Percentiles rank a stretch among this genome's conserved stretches.
phyloP scores from a whole-genome alignment of 2,113 vertebrate genomes.

The Bos indicus region DNA sequence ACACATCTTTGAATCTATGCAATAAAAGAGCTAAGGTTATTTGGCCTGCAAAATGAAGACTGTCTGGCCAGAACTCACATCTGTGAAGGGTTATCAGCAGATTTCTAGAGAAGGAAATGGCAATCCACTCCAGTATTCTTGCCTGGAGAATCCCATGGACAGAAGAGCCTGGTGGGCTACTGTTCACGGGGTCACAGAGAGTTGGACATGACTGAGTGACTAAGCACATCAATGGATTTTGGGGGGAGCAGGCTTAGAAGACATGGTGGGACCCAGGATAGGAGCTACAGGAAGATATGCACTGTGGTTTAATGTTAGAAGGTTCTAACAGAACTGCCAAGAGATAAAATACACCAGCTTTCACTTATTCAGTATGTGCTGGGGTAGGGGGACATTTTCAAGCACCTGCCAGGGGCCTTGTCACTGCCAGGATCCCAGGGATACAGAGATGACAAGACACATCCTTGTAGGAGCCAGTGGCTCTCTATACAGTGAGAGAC shows the following conservation, averaged over 20 bases:
- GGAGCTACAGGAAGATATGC: background rate
- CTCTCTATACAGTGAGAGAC: too few species aligned
- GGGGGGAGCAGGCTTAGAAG: background rate
- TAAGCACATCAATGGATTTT: background rate
- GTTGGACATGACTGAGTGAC: background rate
- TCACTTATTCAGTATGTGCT: background rate
- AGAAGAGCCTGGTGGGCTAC: background rate
- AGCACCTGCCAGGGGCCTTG: background rate
- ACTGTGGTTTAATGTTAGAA: background rate
- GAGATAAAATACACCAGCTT: background rate
- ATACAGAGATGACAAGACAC: background rate
- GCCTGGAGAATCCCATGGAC: background rate
- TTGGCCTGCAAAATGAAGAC: background rate
- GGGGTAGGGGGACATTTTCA: background rate
- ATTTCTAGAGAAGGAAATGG: background rate
- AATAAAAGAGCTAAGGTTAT: background rate
- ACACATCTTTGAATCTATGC: background rate
- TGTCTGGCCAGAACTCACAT: background rate
- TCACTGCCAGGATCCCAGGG: background rate
- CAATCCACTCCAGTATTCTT: background rate
- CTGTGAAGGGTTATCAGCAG: background rate
- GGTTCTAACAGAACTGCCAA: background rate
- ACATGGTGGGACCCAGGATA: background rate
- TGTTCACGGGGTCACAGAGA: background rate
- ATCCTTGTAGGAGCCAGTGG: background rate